Percentiles rank a stretch among this genome's conserved stretches.
Conservation (phyloP, 2,113 vertebrate genomes). For the Turdus rufiventris region DNA sequence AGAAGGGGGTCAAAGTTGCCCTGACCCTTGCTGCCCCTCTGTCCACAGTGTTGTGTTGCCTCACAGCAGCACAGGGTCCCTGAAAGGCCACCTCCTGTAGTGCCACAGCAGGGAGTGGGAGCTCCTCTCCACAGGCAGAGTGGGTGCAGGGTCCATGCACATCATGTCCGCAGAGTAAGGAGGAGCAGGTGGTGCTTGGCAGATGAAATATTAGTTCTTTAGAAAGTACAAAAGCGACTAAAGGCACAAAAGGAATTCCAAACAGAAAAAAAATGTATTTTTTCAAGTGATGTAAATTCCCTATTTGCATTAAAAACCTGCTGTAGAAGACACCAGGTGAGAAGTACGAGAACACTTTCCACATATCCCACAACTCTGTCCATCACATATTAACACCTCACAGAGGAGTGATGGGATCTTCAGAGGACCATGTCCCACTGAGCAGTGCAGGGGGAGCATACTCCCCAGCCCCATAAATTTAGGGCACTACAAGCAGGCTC, state of each 20-base stretch:
- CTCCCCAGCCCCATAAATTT: neutral
- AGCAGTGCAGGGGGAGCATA: neutral
- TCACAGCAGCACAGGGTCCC: neutral
- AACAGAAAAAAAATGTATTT: neutral
- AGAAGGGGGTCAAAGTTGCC: neutral
- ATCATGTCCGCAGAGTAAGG: rapidly evolving
- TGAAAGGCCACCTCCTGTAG: rapidly evolving
- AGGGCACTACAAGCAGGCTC: neutral
- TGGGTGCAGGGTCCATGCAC: rapidly evolving
- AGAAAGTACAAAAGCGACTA: neutral
- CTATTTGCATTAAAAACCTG: constrained; percentile 32
- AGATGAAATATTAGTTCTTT: neutral
- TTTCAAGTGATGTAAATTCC: neutral
- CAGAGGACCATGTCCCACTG: neutral
- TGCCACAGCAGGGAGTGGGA: neutral
- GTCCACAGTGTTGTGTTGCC: rapidly evolving
- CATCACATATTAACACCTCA: neutral
- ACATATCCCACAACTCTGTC: rapidly evolving
- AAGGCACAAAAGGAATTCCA: constrained; percentile 7
- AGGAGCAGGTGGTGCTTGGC: neutral
- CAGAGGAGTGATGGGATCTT: neutral
- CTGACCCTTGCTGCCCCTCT: neutral
- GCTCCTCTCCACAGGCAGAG: neutral
- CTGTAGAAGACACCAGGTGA: neutral
- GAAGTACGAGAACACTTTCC: neutral